These are phyloP conservation scores for Drosophila kurseongensis DNA, from an alignment of 1,140 invertebrate species.

Conservation along the genomic window DNA sequence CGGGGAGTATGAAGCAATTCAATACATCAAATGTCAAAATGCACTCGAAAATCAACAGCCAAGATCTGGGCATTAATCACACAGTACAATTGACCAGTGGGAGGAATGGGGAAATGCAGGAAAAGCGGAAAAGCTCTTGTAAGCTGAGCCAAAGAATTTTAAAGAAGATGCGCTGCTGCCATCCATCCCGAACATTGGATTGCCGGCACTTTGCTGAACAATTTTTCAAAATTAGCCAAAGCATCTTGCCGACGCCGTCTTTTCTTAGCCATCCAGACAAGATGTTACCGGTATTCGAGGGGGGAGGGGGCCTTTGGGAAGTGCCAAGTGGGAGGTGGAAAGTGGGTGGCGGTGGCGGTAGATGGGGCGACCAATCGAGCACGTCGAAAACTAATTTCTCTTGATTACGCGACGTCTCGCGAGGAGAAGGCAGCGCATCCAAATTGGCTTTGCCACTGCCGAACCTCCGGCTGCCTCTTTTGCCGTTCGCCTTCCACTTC, in stretches of 20 bases:
- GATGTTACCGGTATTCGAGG: slow-evolving; percentile 29
- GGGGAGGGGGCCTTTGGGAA: not conserved
- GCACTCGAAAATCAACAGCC: slow-evolving; percentile 77
- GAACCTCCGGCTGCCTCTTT: too few relatives aligned
- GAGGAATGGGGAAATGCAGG: slow-evolving; percentile 6
- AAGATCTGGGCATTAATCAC: slow-evolving; percentile 75
- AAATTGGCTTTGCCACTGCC: slow-evolving; percentile 69
- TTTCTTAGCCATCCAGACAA: slow-evolving; percentile 31
- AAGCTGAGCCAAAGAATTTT: slow-evolving; percentile 49
- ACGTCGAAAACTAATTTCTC: slow-evolving; percentile 84
- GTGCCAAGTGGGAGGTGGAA: slow-evolving; percentile 25
- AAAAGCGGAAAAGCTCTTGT: slow-evolving; percentile 28
- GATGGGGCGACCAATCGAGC: slow-evolving; percentile 64
- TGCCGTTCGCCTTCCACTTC: slow-evolving; percentile 38
- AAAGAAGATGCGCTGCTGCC: slow-evolving; percentile 40
- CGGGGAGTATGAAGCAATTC: slow-evolving; percentile 46
- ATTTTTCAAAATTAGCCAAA: slow-evolving; percentile 82
- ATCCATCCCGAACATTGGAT: slow-evolving; percentile 30
- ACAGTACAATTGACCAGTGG: slow-evolving; percentile 58
- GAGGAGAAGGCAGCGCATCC: slow-evolving; percentile 31
- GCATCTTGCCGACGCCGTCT: slow-evolving; percentile 40
- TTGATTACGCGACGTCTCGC: slow-evolving; percentile 66
- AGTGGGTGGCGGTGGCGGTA: not conserved
- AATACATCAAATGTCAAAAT: slow-evolving; percentile 82
- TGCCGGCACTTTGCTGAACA: slow-evolving; percentile 67